Evolutionary conservation across 2,797 vertebrate genomes (phyloP), one percentile per base, ranked within the genome.

Genomic region (Anguilla anguilla): DNA sequence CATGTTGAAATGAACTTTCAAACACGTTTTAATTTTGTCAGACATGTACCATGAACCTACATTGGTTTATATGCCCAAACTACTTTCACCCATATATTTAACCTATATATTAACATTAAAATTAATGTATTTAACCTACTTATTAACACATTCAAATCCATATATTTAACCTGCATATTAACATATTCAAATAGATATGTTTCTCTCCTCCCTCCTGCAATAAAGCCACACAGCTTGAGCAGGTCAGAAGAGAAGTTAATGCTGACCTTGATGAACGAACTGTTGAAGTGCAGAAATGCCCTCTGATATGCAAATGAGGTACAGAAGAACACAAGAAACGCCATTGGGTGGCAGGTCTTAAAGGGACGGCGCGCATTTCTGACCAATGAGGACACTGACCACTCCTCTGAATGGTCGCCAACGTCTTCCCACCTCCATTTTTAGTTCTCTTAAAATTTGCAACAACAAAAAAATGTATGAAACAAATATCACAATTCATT

Each of bases 101-200:
- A 61, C 59, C 15, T 61, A 61, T 25, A 61, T 25, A 61, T 22
- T 61, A 61, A 61, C 59, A 61, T 61, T 61, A 61, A 61, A 19
- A 61, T 61, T 61, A 25, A 61, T 61, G 17, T 53, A 67, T n/a
- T 67, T 67, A n/a, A 67, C n/a, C 64, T n/a, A n/a, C 10, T n/a
- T n/a, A 67, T n/a, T 67, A 28, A 67, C 64, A 28, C 15, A n/a
- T 11, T 28, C 64, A 67, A 10, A 3, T 31, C 35, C 31, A 31
- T 74, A 74, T 35, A 35, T 31, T 74, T 74, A 31, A 74, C 69
- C 13, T 35, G 11, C 25, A 35, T 35, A 74, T 74, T 74, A 74
- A n/a, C 94, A 94, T 94, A 95, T 94, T 95, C 94, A 93, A 95
- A 95, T 95, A 95, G 94, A 94, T 94, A 94, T 93, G 95, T 22